Conservation (phyloP, 2,888 invertebrate species). For the Pyrochroa serraticornis region DNA sequence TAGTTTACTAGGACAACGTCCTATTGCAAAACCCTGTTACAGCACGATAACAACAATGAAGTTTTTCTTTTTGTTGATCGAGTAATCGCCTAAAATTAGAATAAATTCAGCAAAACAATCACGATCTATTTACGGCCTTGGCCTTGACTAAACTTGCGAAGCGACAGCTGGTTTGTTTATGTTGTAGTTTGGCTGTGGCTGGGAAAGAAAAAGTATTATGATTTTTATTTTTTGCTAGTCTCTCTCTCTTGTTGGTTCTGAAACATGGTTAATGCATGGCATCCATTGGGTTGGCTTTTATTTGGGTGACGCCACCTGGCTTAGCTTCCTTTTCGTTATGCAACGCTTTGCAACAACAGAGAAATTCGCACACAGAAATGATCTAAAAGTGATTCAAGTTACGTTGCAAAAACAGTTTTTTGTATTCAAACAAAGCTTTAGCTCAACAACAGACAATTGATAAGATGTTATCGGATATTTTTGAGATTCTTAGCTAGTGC, state of each 20-base stretch:
- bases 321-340: slow-evolving; percentile 7
- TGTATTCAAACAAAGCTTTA: too few relatives aligned
- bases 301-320: slow-evolving; percentile 18
- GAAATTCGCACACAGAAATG: too few relatives aligned
- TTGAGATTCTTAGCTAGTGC: too few relatives aligned
- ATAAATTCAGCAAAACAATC: slow-evolving; percentile 26
- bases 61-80: slow-evolving; percentile 15
- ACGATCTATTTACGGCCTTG: slow-evolving; percentile 39
- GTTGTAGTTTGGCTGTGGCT: slow-evolving; percentile 7
- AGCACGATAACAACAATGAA: not conserved
- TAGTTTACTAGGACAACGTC: slow-evolving; percentile 30
- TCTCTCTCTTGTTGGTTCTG: slow-evolving; percentile 9
- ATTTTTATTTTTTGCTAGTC: slow-evolving; percentile 14
- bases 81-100: slow-evolving; percentile 29
- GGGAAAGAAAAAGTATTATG: slow-evolving; percentile 19
- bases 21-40: slow-evolving; percentile 22
- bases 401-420: too few relatives aligned
- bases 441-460: too few relatives aligned
- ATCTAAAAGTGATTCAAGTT: too few relatives aligned
- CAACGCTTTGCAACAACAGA: not conserved
- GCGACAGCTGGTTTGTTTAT: slow-evolving; percentile 43
- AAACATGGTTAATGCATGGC: slow-evolving; percentile 6
- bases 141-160: slow-evolving; percentile 45
- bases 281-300: too few relatives aligned
- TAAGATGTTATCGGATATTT: too few relatives aligned